Conservation (phyloP, 2,797 vertebrate genomes). For the Phylloscopus collybita region DNA sequence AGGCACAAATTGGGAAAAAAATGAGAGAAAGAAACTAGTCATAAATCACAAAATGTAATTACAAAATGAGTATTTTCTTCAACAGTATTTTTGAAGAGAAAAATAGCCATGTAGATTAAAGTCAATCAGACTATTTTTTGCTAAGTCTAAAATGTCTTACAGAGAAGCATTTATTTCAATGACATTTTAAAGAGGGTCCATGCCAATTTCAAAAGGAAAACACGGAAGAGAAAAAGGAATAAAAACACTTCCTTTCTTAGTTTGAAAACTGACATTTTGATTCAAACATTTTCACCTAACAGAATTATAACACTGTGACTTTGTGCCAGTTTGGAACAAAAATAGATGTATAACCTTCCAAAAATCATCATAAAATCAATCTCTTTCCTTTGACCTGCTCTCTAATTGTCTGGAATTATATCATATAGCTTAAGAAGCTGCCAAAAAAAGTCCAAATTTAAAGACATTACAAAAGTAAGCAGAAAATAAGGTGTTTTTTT, state of each 20-base stretch:
- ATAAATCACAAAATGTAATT: background rate
- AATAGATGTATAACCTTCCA: conserved; percentile 19
- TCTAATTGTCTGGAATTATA: background rate
- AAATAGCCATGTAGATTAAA: background rate
- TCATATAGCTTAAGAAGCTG: background rate
- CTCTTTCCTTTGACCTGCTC: background rate
- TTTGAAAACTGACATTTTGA: conserved; percentile 30
- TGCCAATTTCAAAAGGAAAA: conserved; percentile 20
- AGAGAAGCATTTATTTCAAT: background rate
- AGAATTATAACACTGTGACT: conserved; percentile 4
- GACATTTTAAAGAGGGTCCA: background rate
- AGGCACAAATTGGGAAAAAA: background rate
- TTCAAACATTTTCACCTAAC: conserved; percentile 7
- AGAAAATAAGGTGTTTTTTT: background rate
- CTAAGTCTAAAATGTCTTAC: background rate
- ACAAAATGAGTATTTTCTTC: background rate
- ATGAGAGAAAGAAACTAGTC: background rate
- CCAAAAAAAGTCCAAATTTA: background rate
- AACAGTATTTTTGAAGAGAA: background rate
- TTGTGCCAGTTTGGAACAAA: conserved; percentile 1
- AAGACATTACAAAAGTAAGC: background rate
- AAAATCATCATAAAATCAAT: conserved; percentile 15
- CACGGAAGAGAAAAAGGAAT: background rate
- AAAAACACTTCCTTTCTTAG: background rate
- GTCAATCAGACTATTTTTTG: background rate